These are phyloP conservation scores for Cerastis rubricosa DNA, from an alignment of 2,888 invertebrate species.

Conservation along the genomic window DNA sequence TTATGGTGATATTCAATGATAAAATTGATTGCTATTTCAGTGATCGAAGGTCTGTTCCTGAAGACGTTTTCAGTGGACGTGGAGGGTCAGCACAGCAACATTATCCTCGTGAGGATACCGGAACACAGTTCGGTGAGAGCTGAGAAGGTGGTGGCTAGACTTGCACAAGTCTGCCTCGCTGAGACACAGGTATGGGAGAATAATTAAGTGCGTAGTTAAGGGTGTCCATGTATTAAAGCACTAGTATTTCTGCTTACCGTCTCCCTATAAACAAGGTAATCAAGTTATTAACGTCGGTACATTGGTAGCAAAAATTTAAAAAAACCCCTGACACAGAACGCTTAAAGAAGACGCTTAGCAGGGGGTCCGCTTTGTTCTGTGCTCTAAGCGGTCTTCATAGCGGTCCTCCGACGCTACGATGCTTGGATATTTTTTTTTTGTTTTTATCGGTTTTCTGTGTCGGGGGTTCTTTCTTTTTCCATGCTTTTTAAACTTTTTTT, in stretches of 20 bases:
- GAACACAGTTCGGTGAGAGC: constrained; percentile 89
- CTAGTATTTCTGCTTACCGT: not conserved
- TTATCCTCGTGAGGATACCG: constrained; percentile 92
- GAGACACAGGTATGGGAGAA: constrained; percentile 81
- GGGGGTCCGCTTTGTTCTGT: no score
- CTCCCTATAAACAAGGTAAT: no score
- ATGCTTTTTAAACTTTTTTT: no score
- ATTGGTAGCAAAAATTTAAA: no score
- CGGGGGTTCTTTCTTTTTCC: no score
- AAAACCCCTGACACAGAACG: no score
- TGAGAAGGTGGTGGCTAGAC: constrained; percentile 78
- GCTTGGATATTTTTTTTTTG: no score
- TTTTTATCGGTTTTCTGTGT: no score
- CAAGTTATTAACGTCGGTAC: not conserved
- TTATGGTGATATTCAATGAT: not conserved
- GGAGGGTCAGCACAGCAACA: constrained; percentile 93
- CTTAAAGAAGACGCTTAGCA: no score
- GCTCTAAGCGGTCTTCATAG: no score
- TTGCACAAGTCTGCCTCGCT: constrained; percentile 84
- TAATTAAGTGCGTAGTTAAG: not conserved
- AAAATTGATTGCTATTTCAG: constrained; percentile 76
- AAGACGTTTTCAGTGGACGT: constrained; percentile 92
- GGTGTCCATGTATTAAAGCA: not conserved
- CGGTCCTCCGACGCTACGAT: no score
- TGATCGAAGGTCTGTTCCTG: constrained; percentile 91